Evolutionary conservation across 2,797 vertebrate genomes (phyloP), one percentile per base, ranked within the genome.

Genomic region (Bovichtus diacanthus): DNA sequence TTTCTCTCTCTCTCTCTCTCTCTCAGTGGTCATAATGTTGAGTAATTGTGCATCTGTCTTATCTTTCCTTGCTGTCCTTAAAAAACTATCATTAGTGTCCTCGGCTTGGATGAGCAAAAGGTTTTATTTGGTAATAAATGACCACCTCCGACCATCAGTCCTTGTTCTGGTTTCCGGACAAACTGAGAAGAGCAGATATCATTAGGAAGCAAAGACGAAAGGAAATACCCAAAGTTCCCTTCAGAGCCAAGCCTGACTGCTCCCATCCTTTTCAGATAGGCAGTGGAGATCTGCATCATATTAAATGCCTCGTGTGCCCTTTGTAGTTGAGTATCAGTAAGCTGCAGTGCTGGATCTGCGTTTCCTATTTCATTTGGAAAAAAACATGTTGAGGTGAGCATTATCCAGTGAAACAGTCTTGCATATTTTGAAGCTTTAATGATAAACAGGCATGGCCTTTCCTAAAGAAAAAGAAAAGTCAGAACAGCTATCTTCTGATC

Each of bases 191-290:
- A 50, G 44, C 76, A 75, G 62, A 85, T 76, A 46, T 79, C 59
- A 61, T 72, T n/a, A 87, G 86, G 68, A 72, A 82, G 79, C 47
- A 72, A 79, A 86, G 71, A 82, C 44, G 10, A 67, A 72, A 86
- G 87, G 84, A 92, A 92, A 90, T 90, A 81, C 63, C 76, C 47
- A 0, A 59, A 78, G 60, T 80, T 88, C 80, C 59, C 19, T 39
- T 38, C 63, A 83, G 82, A 91, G 73, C 78, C 70, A 58, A 67
- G 82, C 60, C 75, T 61, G 79, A 61, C 70, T 80, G 74, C 64
- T 75, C 75, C 53, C 70, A 75, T 89, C 82, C 73, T 82, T 80
- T 68, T 70, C 58, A 78, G 74, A 82, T 70, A 73, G 54, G 61
- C 59, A 67, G 27, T 31, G 50, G 58, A 84, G 82, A 76, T 82